Base-by-base conservation (phyloP, 64 coral and sea anemone genomes). In the Hydrozoanthus tunicans region DNA sequence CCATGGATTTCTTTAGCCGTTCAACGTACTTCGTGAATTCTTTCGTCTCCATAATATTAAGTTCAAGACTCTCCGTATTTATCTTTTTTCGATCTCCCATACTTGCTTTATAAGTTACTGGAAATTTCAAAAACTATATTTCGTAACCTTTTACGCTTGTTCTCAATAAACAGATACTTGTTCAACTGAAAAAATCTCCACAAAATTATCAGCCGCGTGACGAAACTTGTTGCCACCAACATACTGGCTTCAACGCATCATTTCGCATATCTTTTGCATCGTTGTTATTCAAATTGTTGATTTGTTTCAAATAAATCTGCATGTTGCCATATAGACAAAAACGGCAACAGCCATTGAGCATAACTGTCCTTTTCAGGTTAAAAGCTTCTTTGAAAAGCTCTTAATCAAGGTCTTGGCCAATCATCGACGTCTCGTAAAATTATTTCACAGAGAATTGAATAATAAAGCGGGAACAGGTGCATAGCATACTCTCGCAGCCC, bases 51-150 rank as follows among this genome's bases (percentile, higher is more conserved):
- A 94, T 94, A n/a, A 82, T 26, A 60, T 97, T 97, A 32, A 79
- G 89, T 56, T 82, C 92, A 23, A 91, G 95, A 17, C 64, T 94
- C 53, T 65, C 81, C 5, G 61, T 97, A 70, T 92, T 96, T 27
- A 97, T 63, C 81, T 91, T 97, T 8, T 58, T 75, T 57, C 58
- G 73, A 67, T 97, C 92, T 83, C 90, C 92, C 95, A 97, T 97
- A 56, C 72, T 81, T 4, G 54, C 11, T 43, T 43, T 2, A 43
- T 43, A 43, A 43, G 32, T 43, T 43, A 43, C 0, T 43, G 32
- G 32, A 0, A 43, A 43, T 43, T 43, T 43, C 32, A 43, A 43
- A 43, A 43, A 43, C 32, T 43, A 43, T 43, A 43, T 43, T 43
- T 43, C 32, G 32, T 43, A 43, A 43, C 32, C 32, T 43, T 43